Base-by-base conservation (phyloP, 2,113 vertebrate genomes). In the Oophaga pumilio region DNA sequence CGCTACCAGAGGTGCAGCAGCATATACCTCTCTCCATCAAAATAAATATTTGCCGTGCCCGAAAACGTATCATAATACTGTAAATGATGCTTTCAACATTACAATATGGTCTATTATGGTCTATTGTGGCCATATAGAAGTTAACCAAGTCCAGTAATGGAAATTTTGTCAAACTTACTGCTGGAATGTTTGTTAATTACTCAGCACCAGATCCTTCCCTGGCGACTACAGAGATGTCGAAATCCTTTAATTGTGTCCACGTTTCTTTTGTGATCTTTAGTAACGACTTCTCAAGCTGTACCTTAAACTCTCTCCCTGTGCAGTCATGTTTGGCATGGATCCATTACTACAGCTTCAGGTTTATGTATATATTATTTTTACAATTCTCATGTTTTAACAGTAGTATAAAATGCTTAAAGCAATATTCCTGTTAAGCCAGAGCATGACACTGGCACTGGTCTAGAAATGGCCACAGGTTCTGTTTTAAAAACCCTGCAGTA, bases 221-320 rank as follows among this genome's bases (percentile, higher is more conserved):
- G 60, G 59, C 18, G 33, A 24, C 57, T 64, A 22, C 9, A 20
- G 20, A 66, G 43, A 82, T 82, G 80, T 66, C 50, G 80, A 64
- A 82, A 82, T 82, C 15, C 60, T 49, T 13, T 64, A 49, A 50
- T 82, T 82, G 18, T 6, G 20, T 82, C 60, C 60, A 82, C 9
- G 33, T 82, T 82, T 82, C 60, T 50, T 28, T 50, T 82, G 78
- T 43, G 57, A 50, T 82, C 15, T 50, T 82, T 9, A 66, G 80
- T 64, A 49, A 66, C 5, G 1, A 15, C n/a, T 6, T 66, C 26
- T 82, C 14, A 13, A 33, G 59, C 60, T 82, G 60, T 49, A 82
- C 43, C 80, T 43, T n/a, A 81, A 64, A 62, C 79, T 49, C 33
- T 82, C 52, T 5, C 24, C 20, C 28, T 49, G 26, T 62, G 18